Evolutionary conservation across 2,113 vertebrate genomes (phyloP), one percentile per base, ranked within the genome.

Genomic region (Eonycteris spelaea): DNA sequence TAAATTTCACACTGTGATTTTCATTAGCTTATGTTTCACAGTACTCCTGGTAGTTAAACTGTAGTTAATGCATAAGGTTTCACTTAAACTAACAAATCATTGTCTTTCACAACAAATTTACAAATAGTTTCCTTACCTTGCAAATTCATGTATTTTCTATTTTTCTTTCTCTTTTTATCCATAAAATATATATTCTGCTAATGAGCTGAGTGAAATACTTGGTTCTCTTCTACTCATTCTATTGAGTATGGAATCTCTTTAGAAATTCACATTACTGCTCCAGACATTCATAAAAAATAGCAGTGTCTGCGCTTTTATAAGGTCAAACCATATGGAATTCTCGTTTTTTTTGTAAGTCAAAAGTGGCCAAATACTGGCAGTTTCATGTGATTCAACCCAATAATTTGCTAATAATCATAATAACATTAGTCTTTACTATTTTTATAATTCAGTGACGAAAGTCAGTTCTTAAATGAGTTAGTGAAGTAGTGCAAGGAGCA

Each of bases 271-370:
- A 40, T 35, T 59, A 2, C 28, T 70, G 22, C 40, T 65, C 18
- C 9, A 48, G 53, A 88, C 16, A 51, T 35, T 82, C 15, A 55
- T n/a, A 82, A 18, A 86, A 78, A 96, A 86, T 78, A 24, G 13
- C 38, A 85, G 3, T 70, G 6, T 68, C 7, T 84, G 24, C 40
- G 6, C 59, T 73, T 88, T 95, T 33, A 68, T 71, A 83, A 91
- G 61, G 13, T 90, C 35, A 51, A 86, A 86, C 57, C 15, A 3
- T 48, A 65, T 53, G 35, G n/a, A 43, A 73, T 91, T 94, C 35
- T 19, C 43, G 80, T 94, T 95, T 51, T 51, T 40, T 92, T 89
- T 90, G 14, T 96, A 65, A 16, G 51, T 82, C 15, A 89, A 80
- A 85, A 90, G 86, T 82, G 53, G 33, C 28, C 92, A 91, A 85